Conservation (phyloP, 2,888 invertebrate species). For the Oxystoma pomonae region DNA sequence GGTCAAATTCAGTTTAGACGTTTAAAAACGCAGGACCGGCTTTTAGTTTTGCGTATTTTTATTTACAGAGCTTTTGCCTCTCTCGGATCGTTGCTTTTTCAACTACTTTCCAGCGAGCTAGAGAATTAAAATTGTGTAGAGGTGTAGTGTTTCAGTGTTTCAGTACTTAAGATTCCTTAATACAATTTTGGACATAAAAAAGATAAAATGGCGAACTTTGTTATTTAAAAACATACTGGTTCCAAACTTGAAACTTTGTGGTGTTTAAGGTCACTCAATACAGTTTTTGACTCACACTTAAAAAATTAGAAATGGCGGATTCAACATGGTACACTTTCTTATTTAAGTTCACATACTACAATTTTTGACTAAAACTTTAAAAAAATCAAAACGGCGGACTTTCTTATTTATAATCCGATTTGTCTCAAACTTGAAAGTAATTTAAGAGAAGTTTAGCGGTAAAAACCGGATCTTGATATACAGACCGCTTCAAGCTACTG, state of each 20-base stretch:
- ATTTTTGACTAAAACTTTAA: too few species aligned
- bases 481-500: too few species aligned
- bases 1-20: too few species aligned
- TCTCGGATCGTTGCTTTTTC: neutral
- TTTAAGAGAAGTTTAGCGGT: too few species aligned
- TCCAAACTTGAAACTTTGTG: neutral
- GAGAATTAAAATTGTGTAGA: neutral
- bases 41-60: too few species aligned
- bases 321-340: neutral
- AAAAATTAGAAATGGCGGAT: neutral
- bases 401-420: neutral
- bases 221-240: neutral
- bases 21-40: too few species aligned
- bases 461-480: too few species aligned
- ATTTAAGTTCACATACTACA: neutral
- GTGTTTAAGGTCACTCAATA: neutral
- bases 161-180: too few species aligned
- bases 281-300: neutral
- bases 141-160: neutral
- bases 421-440: neutral
- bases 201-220: neutral
- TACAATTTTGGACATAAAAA: neutral
- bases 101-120: neutral
- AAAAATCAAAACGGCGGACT: neutral
- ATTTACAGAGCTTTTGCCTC: neutral